Evolutionary conservation across 2,113 vertebrate species (phyloP).

Genomic region (Cyprinodon variegatus): DNA sequence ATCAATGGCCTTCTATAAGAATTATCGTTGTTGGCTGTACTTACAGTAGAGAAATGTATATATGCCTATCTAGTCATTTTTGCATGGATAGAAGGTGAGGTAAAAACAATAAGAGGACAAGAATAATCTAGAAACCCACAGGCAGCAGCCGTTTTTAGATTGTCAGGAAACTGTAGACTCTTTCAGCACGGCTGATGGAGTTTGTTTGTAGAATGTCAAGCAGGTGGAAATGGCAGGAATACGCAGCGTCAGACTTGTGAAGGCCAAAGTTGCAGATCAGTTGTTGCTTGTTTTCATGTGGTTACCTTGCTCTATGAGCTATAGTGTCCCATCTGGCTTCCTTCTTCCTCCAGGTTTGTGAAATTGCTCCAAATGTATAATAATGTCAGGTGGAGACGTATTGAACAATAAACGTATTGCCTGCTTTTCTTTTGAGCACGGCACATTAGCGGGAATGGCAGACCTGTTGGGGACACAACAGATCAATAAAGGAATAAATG

Average conservation of each 20-base stretch:
- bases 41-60: slow-evolving; percentile 50
- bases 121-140: slow-evolving; percentile 11
- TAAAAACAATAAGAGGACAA: slow-evolving; percentile 10
- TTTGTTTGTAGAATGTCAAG: slow-evolving; percentile 1
- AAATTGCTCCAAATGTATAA: slow-evolving; percentile 35
- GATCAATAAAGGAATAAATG: slow-evolving; percentile 64
- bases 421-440: slow-evolving; percentile 48
- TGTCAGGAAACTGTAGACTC: slow-evolving; percentile 30
- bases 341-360: slow-evolving; percentile 12
- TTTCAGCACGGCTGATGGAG: slow-evolving; percentile 7
- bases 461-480: slow-evolving; percentile 37
- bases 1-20: slow-evolving; percentile 42
- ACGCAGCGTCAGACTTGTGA: slow-evolving; percentile 19
- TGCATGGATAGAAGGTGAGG: slow-evolving; percentile 61
- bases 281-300: slow-evolving; percentile 35
- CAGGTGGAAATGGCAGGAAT: slow-evolving; percentile 12
- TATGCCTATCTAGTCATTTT: slow-evolving; percentile 49
- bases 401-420: slow-evolving; percentile 41
- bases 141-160: slow-evolving; percentile 3
- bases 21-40: slow-evolving; percentile 65
- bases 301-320: slow-evolving; percentile 21
- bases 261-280: slow-evolving; percentile 42
- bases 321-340: slow-evolving; percentile 17
- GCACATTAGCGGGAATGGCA: slow-evolving; percentile 46
- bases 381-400: slow-evolving; percentile 4